These are phyloP conservation scores for Cetoscarus ocellatus DNA, from an alignment of 2,797 vertebrate genomes.

Conservation along the genomic window DNA sequence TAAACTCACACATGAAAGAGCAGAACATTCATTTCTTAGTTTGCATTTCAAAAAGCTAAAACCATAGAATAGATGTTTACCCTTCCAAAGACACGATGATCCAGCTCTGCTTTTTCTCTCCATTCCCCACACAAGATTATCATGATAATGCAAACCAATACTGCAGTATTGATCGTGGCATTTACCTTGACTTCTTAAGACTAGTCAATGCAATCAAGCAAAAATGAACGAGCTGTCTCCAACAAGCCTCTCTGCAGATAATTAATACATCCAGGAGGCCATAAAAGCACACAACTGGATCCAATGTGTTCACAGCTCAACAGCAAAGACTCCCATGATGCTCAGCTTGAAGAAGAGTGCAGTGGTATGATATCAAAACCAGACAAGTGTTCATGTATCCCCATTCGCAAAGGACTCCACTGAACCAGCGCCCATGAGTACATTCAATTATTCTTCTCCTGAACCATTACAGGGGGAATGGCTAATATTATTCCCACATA, in stretches of 20 bases:
- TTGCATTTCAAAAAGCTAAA: background rate
- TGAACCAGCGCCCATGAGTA: constrained; percentile 75
- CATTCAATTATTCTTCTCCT: constrained; percentile 81
- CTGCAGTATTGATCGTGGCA: constrained; percentile 75
- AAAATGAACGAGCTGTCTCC: constrained; percentile 78
- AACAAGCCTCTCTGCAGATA: constrained; percentile 70
- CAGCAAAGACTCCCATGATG: constrained; percentile 16
- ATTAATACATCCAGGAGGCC: constrained; percentile 68
- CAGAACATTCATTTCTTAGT: background rate
- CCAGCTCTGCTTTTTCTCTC: constrained; percentile 17
- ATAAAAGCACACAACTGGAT: constrained; percentile 43
- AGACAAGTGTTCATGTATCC: constrained; percentile 59
- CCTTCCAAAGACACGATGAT: constrained; percentile 31
- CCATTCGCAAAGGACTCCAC: constrained; percentile 60
- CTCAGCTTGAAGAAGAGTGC: constrained; percentile 48
- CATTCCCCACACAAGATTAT: constrained; percentile 73
- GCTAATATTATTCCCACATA: constrained; percentile 80
- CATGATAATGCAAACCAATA: constrained; percentile 75
- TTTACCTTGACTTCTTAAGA: constrained; percentile 75
- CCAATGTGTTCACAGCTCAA: constrained; percentile 24
- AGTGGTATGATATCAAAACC: constrained; percentile 55
- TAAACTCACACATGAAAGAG: no score
- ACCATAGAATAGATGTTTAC: constrained; percentile 7
- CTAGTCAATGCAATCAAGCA: constrained; percentile 77
- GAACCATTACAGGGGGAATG: constrained; percentile 77